Percentiles rank a stretch among this genome's conserved stretches.
Evolutionary conservation across 2,888 invertebrate species (phyloP).

Genomic region (Dolomedes plantarius): DNA sequence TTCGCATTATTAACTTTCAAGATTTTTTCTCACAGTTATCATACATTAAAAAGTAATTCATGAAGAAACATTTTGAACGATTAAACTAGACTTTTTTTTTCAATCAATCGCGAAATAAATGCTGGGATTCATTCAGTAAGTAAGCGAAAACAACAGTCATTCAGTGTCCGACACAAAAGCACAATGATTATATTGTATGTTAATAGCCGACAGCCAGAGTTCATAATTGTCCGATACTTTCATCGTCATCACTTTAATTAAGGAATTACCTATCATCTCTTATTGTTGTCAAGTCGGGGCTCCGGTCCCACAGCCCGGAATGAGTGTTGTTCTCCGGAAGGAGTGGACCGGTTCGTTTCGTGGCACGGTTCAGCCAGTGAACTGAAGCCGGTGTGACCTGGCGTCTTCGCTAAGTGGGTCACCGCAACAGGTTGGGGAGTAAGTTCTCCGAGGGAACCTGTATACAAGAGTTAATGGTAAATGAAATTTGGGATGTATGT

Average conservation of each 20-base stretch:
- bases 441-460: background rate
- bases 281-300: constrained; percentile 19
- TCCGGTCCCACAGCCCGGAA: constrained; percentile 40
- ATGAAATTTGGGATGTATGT: constrained; percentile 1
- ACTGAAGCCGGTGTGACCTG: constrained; percentile 66
- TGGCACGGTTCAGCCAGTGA: constrained; percentile 67
- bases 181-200: constrained; percentile 30
- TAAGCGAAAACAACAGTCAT: constrained; percentile 39
- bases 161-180: background rate
- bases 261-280: constrained; percentile 18
- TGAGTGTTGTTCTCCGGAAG: constrained; percentile 19
- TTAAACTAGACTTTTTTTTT: too few relatives aligned
- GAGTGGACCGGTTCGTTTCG: constrained; percentile 38
- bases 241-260: constrained; percentile 31
- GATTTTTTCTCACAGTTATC: too few relatives aligned
- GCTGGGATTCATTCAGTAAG: too few relatives aligned
- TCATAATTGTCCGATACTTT: constrained; percentile 30
- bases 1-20: too few relatives aligned
- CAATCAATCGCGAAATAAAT: too few relatives aligned
- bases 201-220: constrained; percentile 14
- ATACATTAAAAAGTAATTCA: too few relatives aligned
- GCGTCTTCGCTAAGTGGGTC: constrained; percentile 54
- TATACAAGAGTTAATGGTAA: background rate
- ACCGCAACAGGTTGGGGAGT: constrained; percentile 45
- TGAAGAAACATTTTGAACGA: too few relatives aligned